Evolutionary conservation across 2,888 invertebrate species (phyloP).

Genomic region (Brachyopa scutellaris): DNA sequence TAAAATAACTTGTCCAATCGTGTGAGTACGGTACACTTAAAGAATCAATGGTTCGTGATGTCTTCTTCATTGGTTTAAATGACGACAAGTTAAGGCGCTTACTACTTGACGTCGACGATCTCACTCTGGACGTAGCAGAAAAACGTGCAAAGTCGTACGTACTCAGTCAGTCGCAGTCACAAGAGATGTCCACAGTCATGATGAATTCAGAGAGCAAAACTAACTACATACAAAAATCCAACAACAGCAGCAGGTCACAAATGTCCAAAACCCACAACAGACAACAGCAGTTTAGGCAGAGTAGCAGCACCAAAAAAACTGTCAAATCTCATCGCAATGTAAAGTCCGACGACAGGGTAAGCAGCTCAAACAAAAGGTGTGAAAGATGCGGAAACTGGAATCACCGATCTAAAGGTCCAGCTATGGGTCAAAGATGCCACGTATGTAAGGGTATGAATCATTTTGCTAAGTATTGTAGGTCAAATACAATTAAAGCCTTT

Average conservation of each 20-base stretch:
- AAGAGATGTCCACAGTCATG: background rate
- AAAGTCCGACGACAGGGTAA: no score
- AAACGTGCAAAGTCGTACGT: constrained; percentile 12
- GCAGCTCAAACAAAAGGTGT: background rate
- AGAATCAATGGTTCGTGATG: constrained; percentile 9
- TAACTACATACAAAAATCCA: background rate
- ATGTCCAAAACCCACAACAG: background rate
- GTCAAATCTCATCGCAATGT: no score
- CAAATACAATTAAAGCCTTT: background rate
- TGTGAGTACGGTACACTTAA: constrained; percentile 3
- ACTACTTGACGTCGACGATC: background rate
- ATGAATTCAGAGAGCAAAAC: background rate
- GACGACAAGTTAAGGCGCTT: background rate
- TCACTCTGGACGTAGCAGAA: constrained; percentile 3
- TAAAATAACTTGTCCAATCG: constrained; percentile 1
- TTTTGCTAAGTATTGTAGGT: no score
- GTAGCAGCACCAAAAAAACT: background rate
- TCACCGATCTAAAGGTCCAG: constrained; percentile 15
- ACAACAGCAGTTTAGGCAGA: background rate
- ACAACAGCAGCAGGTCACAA: constrained; percentile 1
- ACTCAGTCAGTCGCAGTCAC: background rate
- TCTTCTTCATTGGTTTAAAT: constrained; percentile 10
- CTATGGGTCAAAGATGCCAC: constrained; percentile 1
- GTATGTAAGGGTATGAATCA: background rate
- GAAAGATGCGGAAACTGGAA: constrained; percentile 17